Evolutionary conservation across 2,888 invertebrate species (phyloP), one percentile per base, ranked within the genome.

Genomic region (Caenorhabditis angaria): DNA sequence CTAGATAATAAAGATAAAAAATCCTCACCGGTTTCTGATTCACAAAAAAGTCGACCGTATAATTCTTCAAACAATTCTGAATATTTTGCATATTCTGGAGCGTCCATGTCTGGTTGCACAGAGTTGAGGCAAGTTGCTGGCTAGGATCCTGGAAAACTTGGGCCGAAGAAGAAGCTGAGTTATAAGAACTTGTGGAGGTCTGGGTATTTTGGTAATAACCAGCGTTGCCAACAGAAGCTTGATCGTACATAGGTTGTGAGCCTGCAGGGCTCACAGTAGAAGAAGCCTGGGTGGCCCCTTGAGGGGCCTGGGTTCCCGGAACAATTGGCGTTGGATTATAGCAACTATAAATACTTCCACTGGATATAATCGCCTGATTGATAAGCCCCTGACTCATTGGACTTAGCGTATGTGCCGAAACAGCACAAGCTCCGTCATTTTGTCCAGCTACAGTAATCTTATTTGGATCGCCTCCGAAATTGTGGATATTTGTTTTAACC

Each of bases 391-490:
- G 77, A 61, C 82, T 78, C 59, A 82, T 60, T 0, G 83, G 83
- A 28, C 78, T 76, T 25, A 78, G 62, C 10, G 77, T 71, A 55
- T 82, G 82, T 1, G 81, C 83, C 4, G 80, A 72, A 3, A 82
- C 83, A 5, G 82, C 78, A 59, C 81, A 81, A 0, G 81, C 82
- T 27, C 83, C 82, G 50, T 81, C 81, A 2, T 78, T 76, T 32
- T 83, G 81, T 41, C 82, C 83, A 60, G 80, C 82, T 10, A 86
- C 67, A 10, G 85, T 86, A n/a, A 86, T 79, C 24, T 71, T 61
- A 50, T 77, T 76, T 1, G 84, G 81, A 67, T 85, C 76, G 8
- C 86, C 86, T 6, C 85, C 85, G 60, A 84, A 86, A n/a, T 70
- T 74, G 12, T 59, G 64, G 53, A 86, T 85, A 47, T 86, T 78